Base-by-base conservation (phyloP, 2,888 invertebrate genomes). In the Tenthredo distinguenda region DNA sequence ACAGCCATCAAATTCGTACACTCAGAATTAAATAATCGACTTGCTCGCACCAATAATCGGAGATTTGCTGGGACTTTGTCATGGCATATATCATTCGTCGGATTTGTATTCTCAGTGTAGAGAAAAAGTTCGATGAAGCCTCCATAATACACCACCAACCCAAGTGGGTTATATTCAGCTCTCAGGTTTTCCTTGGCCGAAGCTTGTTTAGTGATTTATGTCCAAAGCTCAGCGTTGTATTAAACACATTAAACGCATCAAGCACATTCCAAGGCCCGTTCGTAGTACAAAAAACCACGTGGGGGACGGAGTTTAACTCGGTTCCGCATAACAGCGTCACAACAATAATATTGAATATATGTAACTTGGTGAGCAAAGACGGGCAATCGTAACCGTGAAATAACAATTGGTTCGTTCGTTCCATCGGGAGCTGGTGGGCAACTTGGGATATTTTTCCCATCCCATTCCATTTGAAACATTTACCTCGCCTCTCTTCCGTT, bases 161-260 rank as follows among this genome's bases (percentile, higher is more conserved):
- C 40, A 62, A 81, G 37, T 81, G 12, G 37, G 81, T 62, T 40
- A 81, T 58, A 21, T 62, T 62, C 58, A 81, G 37, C 62, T 81
- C 21, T 58, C 21, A 6, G 40, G 81, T 81, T 15, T 58, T 40
- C 81, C 40, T 37, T 31, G n/a, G 58, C 81, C 62, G 18, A 21
- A 81, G 81, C 62, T 62, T 37, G 40, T 58, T 37, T 31, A 26
- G 62, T 62, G 58, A 81, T 81, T 81, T 62, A 81, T 81, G 58
- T 12, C 62, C 15, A 62, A 81, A 58, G 62, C 40, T 50, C 62
- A 37, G 62, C 21, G 40, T 62, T 81, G 62, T 81, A 62, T 37
- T 81, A 15, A 81, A 81, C 81, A 81, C 62, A 40, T 81, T 62
- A 37, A 81, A 81, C 81, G 58, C 62, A 81, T 81, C 55, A 55